Conservation (phyloP, 1,140 invertebrate genomes). For the Ceratosolen fusciceps region DNA sequence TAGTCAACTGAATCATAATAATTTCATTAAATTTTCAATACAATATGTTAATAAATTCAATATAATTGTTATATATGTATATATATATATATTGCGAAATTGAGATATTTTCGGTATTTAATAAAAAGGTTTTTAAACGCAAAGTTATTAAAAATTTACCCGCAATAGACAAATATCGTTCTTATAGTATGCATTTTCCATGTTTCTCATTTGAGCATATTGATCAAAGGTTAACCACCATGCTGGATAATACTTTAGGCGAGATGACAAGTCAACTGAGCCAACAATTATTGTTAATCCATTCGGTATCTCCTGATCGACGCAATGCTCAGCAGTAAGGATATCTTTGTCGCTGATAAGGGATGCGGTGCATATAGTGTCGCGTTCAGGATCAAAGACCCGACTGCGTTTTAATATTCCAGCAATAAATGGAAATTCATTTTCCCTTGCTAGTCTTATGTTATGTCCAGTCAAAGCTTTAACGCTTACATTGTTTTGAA, state of each 20-base stretch:
- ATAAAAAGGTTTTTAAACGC: too few species aligned
- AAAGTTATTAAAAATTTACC: background rate
- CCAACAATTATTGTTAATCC: background rate
- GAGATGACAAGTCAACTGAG: background rate
- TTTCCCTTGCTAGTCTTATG: background rate
- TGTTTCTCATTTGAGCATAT: background rate
- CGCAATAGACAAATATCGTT: background rate
- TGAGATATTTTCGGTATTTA: too few species aligned
- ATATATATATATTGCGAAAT: too few species aligned
- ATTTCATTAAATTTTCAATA: too few species aligned
- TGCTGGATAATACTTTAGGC: background rate
- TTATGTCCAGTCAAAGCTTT: background rate
- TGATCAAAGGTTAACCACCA: background rate
- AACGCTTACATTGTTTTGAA: background rate
- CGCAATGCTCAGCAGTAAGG: background rate
- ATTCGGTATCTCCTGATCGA: background rate
- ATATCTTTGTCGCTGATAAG: background rate
- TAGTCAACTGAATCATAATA: too few species aligned
- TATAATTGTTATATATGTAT: too few species aligned
- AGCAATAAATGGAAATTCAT: conserved; percentile 3
- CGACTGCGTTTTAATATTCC: background rate
- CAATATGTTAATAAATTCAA: too few species aligned
- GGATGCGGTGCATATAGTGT: background rate
- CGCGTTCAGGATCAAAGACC: background rate
- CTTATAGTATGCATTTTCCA: background rate